Conservation (phyloP, 2,888 invertebrate species). For the Eudasyphora cyanicolor region DNA sequence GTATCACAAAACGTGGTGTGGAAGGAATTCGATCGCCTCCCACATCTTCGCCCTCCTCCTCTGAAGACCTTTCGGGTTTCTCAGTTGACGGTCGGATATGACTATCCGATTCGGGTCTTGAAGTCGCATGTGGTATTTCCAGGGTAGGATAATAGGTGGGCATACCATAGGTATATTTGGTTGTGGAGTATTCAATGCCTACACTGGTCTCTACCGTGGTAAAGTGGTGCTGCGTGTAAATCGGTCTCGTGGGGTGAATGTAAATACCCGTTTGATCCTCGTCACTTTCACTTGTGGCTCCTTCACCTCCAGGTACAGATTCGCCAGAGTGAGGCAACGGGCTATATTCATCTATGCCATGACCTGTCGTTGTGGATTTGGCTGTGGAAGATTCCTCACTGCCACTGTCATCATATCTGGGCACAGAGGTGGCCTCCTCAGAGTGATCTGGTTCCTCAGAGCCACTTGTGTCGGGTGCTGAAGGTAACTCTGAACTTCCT, state of each 20-base stretch:
- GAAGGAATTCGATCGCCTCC: conserved; percentile 51
- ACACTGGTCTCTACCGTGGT: conserved; percentile 75
- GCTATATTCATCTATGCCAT: conserved; percentile 70
- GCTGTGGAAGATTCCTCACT: conserved; percentile 71
- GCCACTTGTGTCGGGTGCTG: conserved; percentile 67
- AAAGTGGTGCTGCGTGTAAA: conserved; percentile 72
- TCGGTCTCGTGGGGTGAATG: conserved; percentile 71
- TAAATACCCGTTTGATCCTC: conserved; percentile 69
- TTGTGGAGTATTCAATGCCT: conserved; percentile 73
- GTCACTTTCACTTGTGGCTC: conserved; percentile 71
- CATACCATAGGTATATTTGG: conserved; percentile 55
- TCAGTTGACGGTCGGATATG: conserved; percentile 59
- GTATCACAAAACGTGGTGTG: conserved; percentile 66
- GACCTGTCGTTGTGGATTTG: conserved; percentile 68
- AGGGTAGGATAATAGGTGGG: conserved; percentile 62
- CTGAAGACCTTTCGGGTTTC: conserved; percentile 48
- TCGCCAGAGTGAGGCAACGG: conserved; percentile 62
- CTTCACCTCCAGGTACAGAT: conserved; percentile 43
- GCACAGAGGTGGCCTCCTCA: conserved; percentile 73
- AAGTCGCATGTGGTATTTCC: conserved; percentile 54
- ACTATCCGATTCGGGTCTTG: conserved; percentile 58
- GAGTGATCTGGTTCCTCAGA: conserved; percentile 71
- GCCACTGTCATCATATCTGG: conserved; percentile 69
- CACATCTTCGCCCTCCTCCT: conserved; percentile 64
- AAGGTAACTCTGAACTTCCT: conserved; percentile 66